Conservation (phyloP, 2,888 invertebrate species). For the Cephalotes varians region DNA sequence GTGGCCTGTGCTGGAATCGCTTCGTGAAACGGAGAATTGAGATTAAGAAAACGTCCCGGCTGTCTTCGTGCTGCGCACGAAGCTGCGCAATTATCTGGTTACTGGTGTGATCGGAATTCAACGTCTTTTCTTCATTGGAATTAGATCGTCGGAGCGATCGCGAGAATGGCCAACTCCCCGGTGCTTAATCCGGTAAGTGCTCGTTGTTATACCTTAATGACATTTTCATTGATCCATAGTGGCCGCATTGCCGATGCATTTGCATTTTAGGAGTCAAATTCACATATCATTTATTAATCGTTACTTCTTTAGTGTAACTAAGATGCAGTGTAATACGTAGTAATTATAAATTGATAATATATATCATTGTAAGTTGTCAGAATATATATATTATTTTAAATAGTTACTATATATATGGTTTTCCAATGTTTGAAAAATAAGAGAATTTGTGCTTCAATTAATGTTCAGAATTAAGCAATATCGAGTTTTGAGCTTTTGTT, state of each 20-base stretch:
- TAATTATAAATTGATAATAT: background rate
- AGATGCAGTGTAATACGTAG: no score
- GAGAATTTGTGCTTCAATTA: background rate
- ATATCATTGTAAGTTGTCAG: background rate
- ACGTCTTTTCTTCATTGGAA: background rate
- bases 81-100: no score
- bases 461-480: background rate
- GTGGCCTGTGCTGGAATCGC: constrained; percentile 41
- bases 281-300: background rate
- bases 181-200: constrained; percentile 83
- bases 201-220: background rate
- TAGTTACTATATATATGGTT: background rate
- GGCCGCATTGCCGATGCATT: constrained; percentile 58
- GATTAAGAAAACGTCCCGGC: constrained; percentile 55
- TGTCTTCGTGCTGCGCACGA: constrained; percentile 64
- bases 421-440: background rate
- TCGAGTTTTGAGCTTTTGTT: background rate
- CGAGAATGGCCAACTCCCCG: constrained; percentile 80
- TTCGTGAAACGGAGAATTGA: constrained; percentile 34
- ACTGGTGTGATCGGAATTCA: background rate
- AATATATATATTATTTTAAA: background rate
- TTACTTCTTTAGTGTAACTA: background rate
- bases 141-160: background rate
- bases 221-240: constrained; percentile 58
- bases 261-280: background rate